Evolutionary conservation across 2,113 vertebrate species (phyloP), one percentile per base, ranked within the genome.

Genomic region (Lethenteron camtschaticum): DNA sequence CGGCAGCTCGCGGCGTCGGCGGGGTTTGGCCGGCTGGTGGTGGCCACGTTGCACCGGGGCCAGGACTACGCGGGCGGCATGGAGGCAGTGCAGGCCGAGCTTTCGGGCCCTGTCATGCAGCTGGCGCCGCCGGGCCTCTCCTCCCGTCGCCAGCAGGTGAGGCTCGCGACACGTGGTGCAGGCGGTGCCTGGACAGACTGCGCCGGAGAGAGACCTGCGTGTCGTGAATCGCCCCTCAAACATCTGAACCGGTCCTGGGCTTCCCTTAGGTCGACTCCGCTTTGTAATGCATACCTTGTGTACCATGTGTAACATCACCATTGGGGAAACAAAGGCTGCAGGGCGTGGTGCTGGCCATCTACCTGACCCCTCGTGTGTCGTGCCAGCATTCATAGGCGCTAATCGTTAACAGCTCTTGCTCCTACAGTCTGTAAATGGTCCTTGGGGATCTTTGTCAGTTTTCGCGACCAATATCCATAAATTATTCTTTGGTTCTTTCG

Each of bases 101-200:
- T 97, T 6, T 95, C 90, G 0, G 80, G 82, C n/a, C 83, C 90
- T 77, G 88, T 99, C 75, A 89, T 96, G 87, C 90, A 99, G 72
- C 78, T 99, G 71, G 87, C 88, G 69, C 94, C 90, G 0, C 82
- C 79, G 0, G 83, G 86, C 70, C 86, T 96, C 79, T 82, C 86
- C 10, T 69, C 80, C 75, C 83, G 81, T 73, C 41, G 41, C 41
- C 88, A 92, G 72, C 87, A 94, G 90, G 94, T 99, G 81, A 77
- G 18, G 9, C 8, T 14, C 58, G 2, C 14, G 13, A 60, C 2
- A 57, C 58, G n/a, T 1, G 16, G 56, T 66, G 56, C 59, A 13
- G 18, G 18, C 14, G 1, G 63, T 4, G 12, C 11, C 57, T 6
- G 7, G n/a, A 12, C 8, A 18, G 11, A 56, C 24, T 57, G 8